A percentile compares a stretch with the other conserved stretches of the same genome.
Conservation (phyloP, 2,888 invertebrate species). For the Drosophila demipolita region DNA sequence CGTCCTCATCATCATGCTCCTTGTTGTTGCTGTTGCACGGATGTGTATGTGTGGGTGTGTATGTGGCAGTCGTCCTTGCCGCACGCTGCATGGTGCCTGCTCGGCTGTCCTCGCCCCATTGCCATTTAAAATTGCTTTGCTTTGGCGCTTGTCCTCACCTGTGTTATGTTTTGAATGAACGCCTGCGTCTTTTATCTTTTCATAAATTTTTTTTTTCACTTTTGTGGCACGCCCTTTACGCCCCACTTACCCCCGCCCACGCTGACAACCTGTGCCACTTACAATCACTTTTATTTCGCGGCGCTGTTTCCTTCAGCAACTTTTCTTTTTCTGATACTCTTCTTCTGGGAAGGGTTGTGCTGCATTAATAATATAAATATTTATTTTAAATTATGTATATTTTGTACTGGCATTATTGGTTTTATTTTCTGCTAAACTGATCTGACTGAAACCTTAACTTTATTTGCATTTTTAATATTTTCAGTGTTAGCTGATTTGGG, state of each 20-base stretch:
- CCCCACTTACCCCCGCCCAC: not conserved
- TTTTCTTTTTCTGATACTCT: constrained; percentile 12
- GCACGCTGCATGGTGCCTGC: constrained; percentile 36
- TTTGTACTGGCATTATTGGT: not conserved
- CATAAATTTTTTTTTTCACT: constrained; percentile 62
- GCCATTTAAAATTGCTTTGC: constrained; percentile 77
- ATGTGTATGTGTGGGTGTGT: not conserved
- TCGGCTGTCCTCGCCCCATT: constrained; percentile 40
- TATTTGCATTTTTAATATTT: not conserved
- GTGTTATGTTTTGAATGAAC: constrained; percentile 78
- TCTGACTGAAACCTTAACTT: not conserved
- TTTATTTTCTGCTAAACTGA: not conserved
- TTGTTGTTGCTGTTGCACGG: constrained; percentile 1
- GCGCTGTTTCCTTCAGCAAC: constrained; percentile 53
- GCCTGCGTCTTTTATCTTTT: constrained; percentile 79
- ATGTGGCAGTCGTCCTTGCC: constrained; percentile 41
- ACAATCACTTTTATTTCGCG: constrained; percentile 77
- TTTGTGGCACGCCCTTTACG: constrained; percentile 41
- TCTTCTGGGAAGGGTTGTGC: too few species aligned
- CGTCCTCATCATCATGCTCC: constrained; percentile 1
- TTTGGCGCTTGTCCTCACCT: constrained; percentile 77
- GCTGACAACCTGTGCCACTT: constrained; percentile 60
- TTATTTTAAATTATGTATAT: not conserved
- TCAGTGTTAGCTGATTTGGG: not conserved
- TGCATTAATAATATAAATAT: not conserved